Base-by-base conservation (phyloP, 2,797 vertebrate species). In the Fistularia commersonii region DNA sequence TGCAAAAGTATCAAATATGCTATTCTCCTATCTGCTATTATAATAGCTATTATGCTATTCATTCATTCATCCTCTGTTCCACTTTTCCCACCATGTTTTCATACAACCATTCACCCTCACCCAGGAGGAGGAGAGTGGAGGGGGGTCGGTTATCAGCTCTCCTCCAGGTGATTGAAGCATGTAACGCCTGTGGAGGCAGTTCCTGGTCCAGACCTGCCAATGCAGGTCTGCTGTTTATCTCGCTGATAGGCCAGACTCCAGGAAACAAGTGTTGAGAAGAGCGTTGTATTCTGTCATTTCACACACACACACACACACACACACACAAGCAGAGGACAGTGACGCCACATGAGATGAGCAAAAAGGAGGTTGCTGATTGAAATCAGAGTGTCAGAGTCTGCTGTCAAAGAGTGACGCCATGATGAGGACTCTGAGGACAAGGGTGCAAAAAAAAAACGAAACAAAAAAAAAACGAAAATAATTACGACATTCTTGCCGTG, bases 241-340 rank as follows among this genome's bases (percentile, higher is more conserved):
- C 10, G 0, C 64, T 79, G 82, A 86, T 84, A 84, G 64, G 45
- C 47, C 79, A 23, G 83, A 74, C 83, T 84, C 79, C 83, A 76
- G 82, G 73, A 79, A 73, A 53, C 59, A 76, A 65, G 80, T 79
- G 78, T 76, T 71, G 74, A 77, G 74, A 81, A 67, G 56, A 58
- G 41, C 15, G 12, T 74, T 72, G 61, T 49, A 48, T 51, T 70
- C 64, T 62, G 66, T 63, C 43, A 43, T 61, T 61, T 55, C 45
- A 59, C 59, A 59, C 72, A 54, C 66, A 49, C 38, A 13, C 41
- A 43, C 23, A 48, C 41, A 55, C 46, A 48, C 0, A 34, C 61
- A 54, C 33, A 64, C 55, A 44, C 48, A 57, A 44, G 41, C 53
- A 45, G 59, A 23, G 23, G 23, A 23, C 23, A 23, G 23, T 47